These are phyloP conservation scores for Idaea aversata DNA, from an alignment of 2,888 invertebrate species.

Conservation along the genomic window DNA sequence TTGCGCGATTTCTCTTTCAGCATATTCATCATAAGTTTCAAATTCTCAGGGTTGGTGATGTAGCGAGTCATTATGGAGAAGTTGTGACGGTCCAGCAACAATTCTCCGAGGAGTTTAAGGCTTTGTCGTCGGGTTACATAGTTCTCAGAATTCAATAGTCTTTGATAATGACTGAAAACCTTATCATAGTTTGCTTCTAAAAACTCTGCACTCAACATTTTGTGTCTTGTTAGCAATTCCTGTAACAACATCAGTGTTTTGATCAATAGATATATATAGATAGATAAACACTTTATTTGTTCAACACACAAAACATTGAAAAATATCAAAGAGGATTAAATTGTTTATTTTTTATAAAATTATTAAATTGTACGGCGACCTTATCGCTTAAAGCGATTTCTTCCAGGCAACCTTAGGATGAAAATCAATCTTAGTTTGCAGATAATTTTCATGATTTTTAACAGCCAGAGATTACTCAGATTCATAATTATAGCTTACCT, in stretches of 20 bases:
- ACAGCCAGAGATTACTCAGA: no score
- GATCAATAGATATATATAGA: no score
- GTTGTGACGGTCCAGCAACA: conserved; percentile 98
- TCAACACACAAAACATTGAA: no score
- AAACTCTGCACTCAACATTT: conserved; percentile 98
- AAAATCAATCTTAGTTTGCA: no score
- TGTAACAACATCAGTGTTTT: conserved; percentile 57
- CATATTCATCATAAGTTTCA: conserved; percentile 99
- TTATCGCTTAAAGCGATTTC: no score
- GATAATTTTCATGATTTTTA: conserved; percentile 13
- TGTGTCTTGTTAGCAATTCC: conserved; percentile 96
- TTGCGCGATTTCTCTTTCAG: conserved; percentile 99
- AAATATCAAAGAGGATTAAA: no score
- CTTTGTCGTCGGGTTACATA: conserved; percentile 99
- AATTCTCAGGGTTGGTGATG: conserved; percentile 99
- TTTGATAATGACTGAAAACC: conserved; percentile 98
- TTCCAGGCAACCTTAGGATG: no score
- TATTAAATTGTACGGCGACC: no score
- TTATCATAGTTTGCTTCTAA: conserved; percentile 99
- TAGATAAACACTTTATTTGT: no score
- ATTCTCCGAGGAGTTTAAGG: conserved; percentile 97
- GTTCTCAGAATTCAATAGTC: conserved; percentile 98
- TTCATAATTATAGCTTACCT: conserved; percentile 80
- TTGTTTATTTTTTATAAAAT: no score
- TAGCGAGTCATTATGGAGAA: conserved; percentile 99